Conservation (phyloP, 1,140 invertebrate genomes). For the Pogonus chalceus region DNA sequence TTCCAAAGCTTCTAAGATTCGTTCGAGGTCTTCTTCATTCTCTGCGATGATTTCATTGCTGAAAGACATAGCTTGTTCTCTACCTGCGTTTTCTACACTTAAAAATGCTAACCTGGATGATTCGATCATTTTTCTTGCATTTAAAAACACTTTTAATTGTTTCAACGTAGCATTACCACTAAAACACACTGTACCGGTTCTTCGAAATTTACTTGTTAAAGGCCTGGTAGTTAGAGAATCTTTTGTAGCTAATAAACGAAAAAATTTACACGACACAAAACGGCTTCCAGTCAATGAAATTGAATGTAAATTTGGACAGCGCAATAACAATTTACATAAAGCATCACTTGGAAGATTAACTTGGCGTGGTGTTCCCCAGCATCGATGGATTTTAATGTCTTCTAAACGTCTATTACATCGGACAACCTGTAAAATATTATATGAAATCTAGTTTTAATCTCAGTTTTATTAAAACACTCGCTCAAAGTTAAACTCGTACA, state of each 20-base stretch:
- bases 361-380: slow-evolving; percentile 4
- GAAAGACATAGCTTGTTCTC: no score
- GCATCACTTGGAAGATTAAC: slow-evolving; percentile 5
- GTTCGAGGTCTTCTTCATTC: no score
- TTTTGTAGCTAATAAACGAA: slow-evolving; percentile 4
- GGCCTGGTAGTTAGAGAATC: background rate
- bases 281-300: slow-evolving; percentile 5
- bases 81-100: background rate
- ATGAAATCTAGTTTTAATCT: no score
- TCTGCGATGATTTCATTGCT: no score
- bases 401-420: slow-evolving; percentile 9
- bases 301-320: slow-evolving; percentile 10
- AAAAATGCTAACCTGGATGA: background rate
- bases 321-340: slow-evolving; percentile 11
- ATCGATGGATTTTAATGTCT: slow-evolving; percentile 11
- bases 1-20: no score
- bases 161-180: background rate
- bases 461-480: no score
- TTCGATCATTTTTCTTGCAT: background rate
- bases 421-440: slow-evolving; percentile 8
- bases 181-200: background rate
- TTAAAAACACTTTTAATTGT: background rate
- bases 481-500: no score
- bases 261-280: slow-evolving; percentile 14
- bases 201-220: background rate